These are phyloP conservation scores for Hypolimnas misippus DNA, from an alignment of 2,888 invertebrate species.

Conservation along the genomic window DNA sequence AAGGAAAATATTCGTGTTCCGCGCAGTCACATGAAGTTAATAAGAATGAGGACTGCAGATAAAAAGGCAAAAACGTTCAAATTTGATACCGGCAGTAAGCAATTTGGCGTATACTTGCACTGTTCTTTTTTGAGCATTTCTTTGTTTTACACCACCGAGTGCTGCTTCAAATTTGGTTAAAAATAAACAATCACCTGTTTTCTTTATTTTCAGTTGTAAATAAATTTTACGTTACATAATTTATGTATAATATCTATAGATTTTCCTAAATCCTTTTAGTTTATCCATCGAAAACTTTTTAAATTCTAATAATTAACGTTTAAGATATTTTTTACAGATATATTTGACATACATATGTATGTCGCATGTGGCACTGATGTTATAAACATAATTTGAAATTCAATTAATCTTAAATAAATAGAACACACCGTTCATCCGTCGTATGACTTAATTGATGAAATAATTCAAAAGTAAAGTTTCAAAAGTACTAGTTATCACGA, in stretches of 20 bases:
- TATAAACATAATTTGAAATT: no score
- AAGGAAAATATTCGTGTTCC: slow-evolving; percentile 74
- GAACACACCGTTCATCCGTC: no score
- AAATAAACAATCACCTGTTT: slow-evolving; percentile 7
- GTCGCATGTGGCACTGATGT: no score
- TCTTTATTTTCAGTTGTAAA: slow-evolving; percentile 6
- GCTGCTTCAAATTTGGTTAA: slow-evolving; percentile 56
- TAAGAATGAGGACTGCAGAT: slow-evolving; percentile 85
- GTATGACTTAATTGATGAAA: no score
- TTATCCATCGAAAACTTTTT: no score
- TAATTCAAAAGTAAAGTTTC: no score
- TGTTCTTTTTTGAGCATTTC: slow-evolving; percentile 48
- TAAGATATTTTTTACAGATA: no score
- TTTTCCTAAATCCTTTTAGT: no score
- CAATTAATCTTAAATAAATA: no score
- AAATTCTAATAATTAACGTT: no score
- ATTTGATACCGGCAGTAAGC: slow-evolving; percentile 87
- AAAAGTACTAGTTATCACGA: no score
- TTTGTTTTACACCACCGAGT: slow-evolving; percentile 56
- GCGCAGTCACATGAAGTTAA: slow-evolving; percentile 86
- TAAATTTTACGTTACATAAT: background rate
- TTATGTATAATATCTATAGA: background rate
- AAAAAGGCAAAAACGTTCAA: slow-evolving; percentile 83
- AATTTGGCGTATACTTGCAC: slow-evolving; percentile 40
- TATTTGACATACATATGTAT: no score